A percentile compares a stretch with the other conserved stretches of the same genome.
These are phyloP conservation scores for Psittacula cyanocephala DNA, from an alignment of 2,113 vertebrate species.

Conservation along the genomic window DNA sequence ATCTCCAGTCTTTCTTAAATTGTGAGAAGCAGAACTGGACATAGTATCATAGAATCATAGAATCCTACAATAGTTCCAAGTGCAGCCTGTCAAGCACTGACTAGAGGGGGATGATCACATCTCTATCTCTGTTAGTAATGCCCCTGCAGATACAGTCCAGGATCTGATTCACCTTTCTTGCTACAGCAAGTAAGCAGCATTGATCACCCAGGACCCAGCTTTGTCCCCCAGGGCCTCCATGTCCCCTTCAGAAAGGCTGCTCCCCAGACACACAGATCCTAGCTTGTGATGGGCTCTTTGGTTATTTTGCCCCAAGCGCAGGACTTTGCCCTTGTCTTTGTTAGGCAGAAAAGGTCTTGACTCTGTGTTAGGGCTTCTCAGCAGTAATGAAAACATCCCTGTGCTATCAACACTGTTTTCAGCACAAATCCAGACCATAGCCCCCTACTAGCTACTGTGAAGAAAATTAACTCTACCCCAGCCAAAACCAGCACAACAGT, in stretches of 20 bases:
- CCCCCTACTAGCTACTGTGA: neutral
- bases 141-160: neutral
- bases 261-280: neutral
- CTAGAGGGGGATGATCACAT: neutral
- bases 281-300: neutral
- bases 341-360: neutral
- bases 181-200: neutral
- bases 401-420: neutral
- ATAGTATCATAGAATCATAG: neutral
- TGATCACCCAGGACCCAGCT: neutral
- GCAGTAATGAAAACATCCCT: neutral
- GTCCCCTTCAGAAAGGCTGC: neutral
- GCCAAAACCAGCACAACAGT: neutral
- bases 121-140: neutral
- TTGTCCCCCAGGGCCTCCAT: neutral
- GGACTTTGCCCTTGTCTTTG: neutral
- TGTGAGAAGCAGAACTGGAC: neutral
- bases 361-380: neutral
- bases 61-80: neutral
- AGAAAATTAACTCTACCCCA: neutral
- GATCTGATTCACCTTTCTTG: neutral
- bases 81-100: neutral
- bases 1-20: neutral
- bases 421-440: neutral
- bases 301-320: neutral